A percentile compares a stretch with the other conserved stretches of the same genome.
These are phyloP conservation scores for Drosophila mauritiana DNA, from an alignment of 1,140 invertebrate species.

Conservation along the genomic window DNA sequence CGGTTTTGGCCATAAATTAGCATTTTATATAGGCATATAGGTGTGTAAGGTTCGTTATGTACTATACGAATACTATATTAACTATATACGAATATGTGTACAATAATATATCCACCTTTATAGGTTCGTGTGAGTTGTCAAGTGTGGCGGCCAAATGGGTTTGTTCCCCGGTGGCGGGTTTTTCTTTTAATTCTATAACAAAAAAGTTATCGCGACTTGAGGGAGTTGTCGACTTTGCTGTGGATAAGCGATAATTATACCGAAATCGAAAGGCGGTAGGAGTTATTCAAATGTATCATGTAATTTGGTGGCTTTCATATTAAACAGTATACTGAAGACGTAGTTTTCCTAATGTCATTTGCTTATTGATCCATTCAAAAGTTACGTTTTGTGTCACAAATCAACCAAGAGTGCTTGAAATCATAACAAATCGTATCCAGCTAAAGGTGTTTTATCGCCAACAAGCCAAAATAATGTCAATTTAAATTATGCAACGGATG, in stretches of 20 bases:
- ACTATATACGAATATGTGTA: too few species aligned
- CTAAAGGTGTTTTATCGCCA: too few species aligned
- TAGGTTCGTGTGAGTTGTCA: conserved; percentile 36
- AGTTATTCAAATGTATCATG: not conserved
- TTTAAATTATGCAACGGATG: not conserved
- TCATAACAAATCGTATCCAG: too few species aligned
- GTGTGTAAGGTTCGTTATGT: conserved; percentile 31
- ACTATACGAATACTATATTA: not conserved
- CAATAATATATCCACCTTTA: not conserved
- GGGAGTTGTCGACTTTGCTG: conserved; percentile 7
- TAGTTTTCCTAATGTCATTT: too few species aligned
- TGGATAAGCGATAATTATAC: conserved; percentile 27
- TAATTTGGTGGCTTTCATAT: not conserved
- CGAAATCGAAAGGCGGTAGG: conserved; percentile 4
- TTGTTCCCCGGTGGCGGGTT: conserved; percentile 32
- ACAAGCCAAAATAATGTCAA: not conserved
- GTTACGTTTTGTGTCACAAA: too few species aligned
- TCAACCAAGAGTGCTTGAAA: too few species aligned
- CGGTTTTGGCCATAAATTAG: conserved; percentile 82
- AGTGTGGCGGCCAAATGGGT: conserved; percentile 20
- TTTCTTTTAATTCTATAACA: conserved; percentile 7
- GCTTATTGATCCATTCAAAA: too few species aligned
- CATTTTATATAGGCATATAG: conserved; percentile 70
- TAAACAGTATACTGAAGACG: too few species aligned
- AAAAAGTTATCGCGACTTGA: conserved; percentile 2